Percentiles rank a stretch among this genome's conserved stretches.
These are phyloP conservation scores for Alauda arvensis DNA, from an alignment of 2,797 vertebrate species.

Conservation along the genomic window DNA sequence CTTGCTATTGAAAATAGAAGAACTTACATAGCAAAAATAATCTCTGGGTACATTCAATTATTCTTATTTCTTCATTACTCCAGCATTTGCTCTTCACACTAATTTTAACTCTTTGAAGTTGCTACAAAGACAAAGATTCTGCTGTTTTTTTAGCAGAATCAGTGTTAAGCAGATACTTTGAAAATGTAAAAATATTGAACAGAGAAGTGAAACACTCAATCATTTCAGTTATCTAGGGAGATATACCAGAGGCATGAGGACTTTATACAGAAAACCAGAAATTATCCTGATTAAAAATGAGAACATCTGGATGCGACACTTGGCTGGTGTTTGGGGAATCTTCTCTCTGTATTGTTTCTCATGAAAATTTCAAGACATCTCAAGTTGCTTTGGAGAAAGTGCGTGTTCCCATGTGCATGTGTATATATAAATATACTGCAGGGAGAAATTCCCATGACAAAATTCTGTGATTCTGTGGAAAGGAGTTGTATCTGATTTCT, in stretches of 20 bases:
- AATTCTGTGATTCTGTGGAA: not conserved
- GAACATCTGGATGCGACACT: not conserved
- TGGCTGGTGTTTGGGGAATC: not conserved
- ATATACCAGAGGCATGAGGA: accelerated
- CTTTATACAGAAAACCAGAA: not conserved
- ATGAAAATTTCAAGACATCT: not conserved
- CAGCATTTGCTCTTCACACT: not conserved
- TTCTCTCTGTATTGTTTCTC: not conserved
- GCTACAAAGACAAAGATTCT: not conserved
- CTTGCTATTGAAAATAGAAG: not conserved
- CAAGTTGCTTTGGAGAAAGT: not conserved
- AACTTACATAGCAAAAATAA: not conserved
- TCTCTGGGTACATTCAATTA: not conserved
- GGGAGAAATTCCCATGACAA: not conserved
- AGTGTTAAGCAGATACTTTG: not conserved
- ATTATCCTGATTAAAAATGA: not conserved
- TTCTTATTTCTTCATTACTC: not conserved
- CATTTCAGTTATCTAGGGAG: not conserved
- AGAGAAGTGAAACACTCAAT: not conserved
- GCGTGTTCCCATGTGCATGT: accelerated
- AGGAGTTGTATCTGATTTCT: not conserved
- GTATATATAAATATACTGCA: not conserved
- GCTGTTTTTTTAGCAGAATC: not conserved
- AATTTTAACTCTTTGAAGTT: not conserved
- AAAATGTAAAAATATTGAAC: not conserved